phyloP scores from a whole-genome alignment of 2,888 invertebrate genomes.

The Leptura quadrifasciata region DNA sequence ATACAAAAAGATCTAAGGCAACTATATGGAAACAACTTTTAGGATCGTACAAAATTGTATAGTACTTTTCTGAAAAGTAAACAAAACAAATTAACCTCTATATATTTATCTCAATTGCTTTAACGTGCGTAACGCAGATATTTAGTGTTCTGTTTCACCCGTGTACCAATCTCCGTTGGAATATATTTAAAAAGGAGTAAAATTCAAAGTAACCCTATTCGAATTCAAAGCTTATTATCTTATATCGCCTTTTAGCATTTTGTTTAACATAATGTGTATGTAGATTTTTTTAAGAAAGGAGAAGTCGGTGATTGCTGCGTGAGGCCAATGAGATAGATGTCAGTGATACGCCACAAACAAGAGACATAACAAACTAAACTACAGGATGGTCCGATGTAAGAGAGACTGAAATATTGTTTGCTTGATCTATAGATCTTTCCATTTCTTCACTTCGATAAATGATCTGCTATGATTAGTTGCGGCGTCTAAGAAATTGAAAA shows the following conservation, averaged over 20 bases:
- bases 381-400: constrained; percentile 4
- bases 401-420: too few relatives aligned
- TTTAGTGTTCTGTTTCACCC: background rate
- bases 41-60: too few relatives aligned
- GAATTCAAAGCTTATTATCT: constrained; percentile 33
- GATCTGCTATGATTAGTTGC: too few relatives aligned
- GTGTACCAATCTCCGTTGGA: background rate
- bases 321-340: constrained; percentile 19
- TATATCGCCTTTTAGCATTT: constrained; percentile 28
- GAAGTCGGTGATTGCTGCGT: constrained; percentile 18
- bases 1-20: too few relatives aligned
- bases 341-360: constrained; percentile 21
- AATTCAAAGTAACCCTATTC: constrained; percentile 26
- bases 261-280: constrained; percentile 35
- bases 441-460: too few relatives aligned
- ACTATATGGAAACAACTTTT: too few relatives aligned
- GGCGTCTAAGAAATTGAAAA: too few relatives aligned
- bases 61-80: too few relatives aligned
- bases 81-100: too few relatives aligned
- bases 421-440: too few relatives aligned
- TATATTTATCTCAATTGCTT: too few relatives aligned
- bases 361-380: constrained; percentile 1
- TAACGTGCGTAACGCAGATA: background rate
- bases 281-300: background rate
- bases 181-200: constrained; percentile 18